These are phyloP conservation scores for Scleropages formosus DNA, from an alignment of 2,797 vertebrate species.

Conservation along the genomic window DNA sequence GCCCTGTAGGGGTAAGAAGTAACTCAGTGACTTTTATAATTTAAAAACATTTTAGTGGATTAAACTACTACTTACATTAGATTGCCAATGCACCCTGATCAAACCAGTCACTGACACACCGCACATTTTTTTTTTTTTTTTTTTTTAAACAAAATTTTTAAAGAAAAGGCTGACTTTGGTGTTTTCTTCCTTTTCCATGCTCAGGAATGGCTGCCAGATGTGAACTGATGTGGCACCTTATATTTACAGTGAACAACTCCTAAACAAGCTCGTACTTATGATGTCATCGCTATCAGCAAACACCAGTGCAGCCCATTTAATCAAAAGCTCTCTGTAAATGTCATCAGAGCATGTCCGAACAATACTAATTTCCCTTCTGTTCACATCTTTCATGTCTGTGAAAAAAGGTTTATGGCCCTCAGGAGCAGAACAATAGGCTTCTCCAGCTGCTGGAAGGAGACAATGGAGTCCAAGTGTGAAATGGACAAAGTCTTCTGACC, in stretches of 20 bases:
- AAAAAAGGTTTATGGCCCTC: not conserved
- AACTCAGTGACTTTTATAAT: too few species aligned
- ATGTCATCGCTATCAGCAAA: too few species aligned
- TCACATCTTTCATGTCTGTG: not conserved
- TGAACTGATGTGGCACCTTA: too few species aligned
- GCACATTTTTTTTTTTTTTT: too few species aligned
- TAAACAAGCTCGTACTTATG: too few species aligned
- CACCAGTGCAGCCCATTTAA: too few species aligned
- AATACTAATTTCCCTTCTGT: not conserved
- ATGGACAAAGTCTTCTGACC: not conserved
- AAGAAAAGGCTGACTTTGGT: too few species aligned
- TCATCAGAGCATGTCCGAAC: too few species aligned
- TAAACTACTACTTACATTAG: conserved; percentile 7
- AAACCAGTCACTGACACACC: conserved; percentile 6
- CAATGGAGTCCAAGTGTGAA: not conserved
- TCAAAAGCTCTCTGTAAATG: too few species aligned
- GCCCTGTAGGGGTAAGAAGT: conserved; percentile 72
- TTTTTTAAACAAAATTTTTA: not conserved
- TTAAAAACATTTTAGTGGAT: not conserved
- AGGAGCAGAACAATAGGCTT: not conserved
- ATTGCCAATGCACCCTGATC: conserved; percentile 15
- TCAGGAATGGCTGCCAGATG: too few species aligned
- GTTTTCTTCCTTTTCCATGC: too few species aligned
- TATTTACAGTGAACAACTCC: too few species aligned
- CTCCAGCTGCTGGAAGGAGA: not conserved